A percentile compares a stretch with the other conserved stretches of the same genome.
Evolutionary conservation across 2,888 invertebrate species (phyloP).

Genomic region (Drosophila ustulata): DNA sequence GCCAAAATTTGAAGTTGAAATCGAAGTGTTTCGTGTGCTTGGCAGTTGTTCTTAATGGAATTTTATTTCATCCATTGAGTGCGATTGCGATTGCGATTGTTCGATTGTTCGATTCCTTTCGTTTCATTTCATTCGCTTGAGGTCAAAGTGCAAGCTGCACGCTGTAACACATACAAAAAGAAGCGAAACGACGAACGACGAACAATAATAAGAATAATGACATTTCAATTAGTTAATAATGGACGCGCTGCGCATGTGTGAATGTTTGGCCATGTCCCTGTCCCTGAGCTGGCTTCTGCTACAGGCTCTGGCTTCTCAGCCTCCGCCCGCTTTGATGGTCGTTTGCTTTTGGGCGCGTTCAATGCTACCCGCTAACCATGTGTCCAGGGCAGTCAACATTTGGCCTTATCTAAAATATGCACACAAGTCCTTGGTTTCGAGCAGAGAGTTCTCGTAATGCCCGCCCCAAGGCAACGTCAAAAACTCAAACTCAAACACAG

Average conservation of each 20-base stretch:
- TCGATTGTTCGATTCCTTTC: conserved; percentile 42
- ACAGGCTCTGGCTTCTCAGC: conserved; percentile 23
- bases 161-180: conserved; percentile 18
- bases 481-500: conserved; percentile 20
- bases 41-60: conserved; percentile 73
- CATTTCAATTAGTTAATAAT: conserved; percentile 76
- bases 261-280: conserved; percentile 68
- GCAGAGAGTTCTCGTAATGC: conserved; percentile 70
- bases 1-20: conserved; percentile 8
- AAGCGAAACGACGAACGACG: conserved; percentile 13
- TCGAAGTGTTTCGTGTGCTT: conserved; percentile 61
- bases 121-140: conserved; percentile 45
- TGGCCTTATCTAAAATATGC: conserved; percentile 82
- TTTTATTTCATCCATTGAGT: conserved; percentile 60
- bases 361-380: conserved; percentile 47
- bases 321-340: conserved; percentile 7
- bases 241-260: conserved; percentile 69
- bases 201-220: conserved; percentile 46
- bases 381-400: conserved; percentile 65
- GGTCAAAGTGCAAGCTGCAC: conserved; percentile 70
- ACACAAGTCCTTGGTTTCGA: conserved; percentile 71
- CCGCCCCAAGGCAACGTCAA: conserved; percentile 61
- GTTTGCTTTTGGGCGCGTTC: conserved; percentile 47
- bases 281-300: conserved; percentile 46
- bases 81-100: conserved; percentile 36